Evolutionary conservation across 2,113 vertebrate genomes (phyloP), one percentile per base, ranked within the genome.

Genomic region (Perca schrenkii): DNA sequence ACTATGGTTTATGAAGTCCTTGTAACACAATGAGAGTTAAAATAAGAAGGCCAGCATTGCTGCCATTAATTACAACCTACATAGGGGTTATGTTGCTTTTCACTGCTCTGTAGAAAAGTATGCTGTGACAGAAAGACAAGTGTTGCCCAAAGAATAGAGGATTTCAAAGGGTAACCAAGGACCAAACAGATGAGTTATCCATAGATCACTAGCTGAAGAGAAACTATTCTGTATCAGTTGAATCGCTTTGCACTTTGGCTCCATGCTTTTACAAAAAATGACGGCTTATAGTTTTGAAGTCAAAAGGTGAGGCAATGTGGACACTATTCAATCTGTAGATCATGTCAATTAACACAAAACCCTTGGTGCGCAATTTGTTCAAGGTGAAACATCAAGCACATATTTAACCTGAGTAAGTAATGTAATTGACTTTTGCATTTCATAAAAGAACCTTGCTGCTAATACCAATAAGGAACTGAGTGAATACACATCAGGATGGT

Each of bases 111-210:
- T 76, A 77, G 47, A 79, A 73, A 79, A 54, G 31, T 53, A 40
- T 17, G 49, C 53, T 62, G 25, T 74, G 69, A 69, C 31, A 58
- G 47, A 68, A 36, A 76, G 60, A 69, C 16, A 78, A 73, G 68
- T 74, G 64, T 85, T 82, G 52, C 16, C 52, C 34, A 21, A 76
- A 80, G 54, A 77, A 80, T 64, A 77, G 13, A 61, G 4, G 21
- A 74, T 81, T 79, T 81, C 47, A 80, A 74, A 68, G 47, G 67
- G 56, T 54, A 15, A 72, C 68, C 77, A 83, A 89, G 84, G 80
- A 85, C 76, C 85, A 84, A 79, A 65, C 46, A 71, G 25, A 54
- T 34, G 19, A 66, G 19, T 68, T 74, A 79, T 77, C 57, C 71
- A 54, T 40, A 63, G 40, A 86, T 58, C n/a, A 54, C 15, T 31